phyloP scores from a whole-genome alignment of 2,888 invertebrate genomes.

The Xestia ashworthii region DNA sequence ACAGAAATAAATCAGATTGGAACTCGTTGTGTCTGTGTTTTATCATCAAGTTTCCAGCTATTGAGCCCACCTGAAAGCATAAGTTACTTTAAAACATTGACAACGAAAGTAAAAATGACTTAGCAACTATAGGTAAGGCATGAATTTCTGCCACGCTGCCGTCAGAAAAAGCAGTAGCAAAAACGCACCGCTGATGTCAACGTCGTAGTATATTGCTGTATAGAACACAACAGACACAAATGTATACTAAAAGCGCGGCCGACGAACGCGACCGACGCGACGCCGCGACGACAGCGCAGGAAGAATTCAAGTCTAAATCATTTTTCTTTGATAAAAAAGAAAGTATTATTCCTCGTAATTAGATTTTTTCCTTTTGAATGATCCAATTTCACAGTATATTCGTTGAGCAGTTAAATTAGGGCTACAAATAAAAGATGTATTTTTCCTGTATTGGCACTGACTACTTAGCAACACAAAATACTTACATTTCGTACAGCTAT shows the following conservation, averaged over 20 bases:
- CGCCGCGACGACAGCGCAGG: too few species aligned
- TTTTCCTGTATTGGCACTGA: background rate
- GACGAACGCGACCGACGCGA: too few species aligned
- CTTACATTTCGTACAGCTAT: constrained; percentile 93
- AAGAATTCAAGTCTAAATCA: too few species aligned
- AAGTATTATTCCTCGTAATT: background rate
- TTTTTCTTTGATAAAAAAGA: background rate
- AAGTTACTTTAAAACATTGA: background rate
- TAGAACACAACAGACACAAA: too few species aligned
- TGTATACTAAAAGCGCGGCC: too few species aligned
- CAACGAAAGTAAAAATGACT: background rate
- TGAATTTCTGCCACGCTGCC: too few species aligned
- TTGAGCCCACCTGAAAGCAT: constrained; percentile 90
- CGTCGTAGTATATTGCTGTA: too few species aligned
- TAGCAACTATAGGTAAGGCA: too few species aligned
- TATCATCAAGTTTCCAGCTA: constrained; percentile 93
- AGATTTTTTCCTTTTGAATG: background rate
- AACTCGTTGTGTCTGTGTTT: constrained; percentile 91
- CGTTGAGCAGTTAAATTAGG: background rate
- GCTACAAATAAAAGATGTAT: too few species aligned
- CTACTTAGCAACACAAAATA: background rate
- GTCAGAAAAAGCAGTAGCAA: too few species aligned
- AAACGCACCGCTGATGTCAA: too few species aligned
- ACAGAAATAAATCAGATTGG: constrained; percentile 93
- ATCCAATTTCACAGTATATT: constrained; percentile 23